Base-by-base conservation (phyloP, 2,113 vertebrate species). In the Myxocyprinus asiaticus region DNA sequence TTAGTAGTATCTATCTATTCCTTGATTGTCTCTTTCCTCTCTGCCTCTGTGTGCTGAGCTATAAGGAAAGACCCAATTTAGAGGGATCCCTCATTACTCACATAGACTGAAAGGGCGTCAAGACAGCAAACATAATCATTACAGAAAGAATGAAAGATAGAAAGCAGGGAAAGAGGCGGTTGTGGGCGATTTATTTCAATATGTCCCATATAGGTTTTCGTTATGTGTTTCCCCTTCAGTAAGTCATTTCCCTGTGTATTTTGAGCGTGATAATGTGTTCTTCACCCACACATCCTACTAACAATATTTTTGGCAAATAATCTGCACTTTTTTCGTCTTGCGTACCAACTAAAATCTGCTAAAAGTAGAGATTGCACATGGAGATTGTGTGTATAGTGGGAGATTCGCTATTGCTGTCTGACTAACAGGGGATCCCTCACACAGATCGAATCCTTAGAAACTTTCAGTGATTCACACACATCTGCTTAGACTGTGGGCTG, bases 81-180 rank as follows among this genome's bases (percentile, higher is more conserved):
- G 12, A 81, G 79, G 83, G 53, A 79, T 84, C 79, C 83, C 83
- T 84, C 79, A 84, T 84, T 84, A 84, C 58, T 84, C 83, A 84
- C 59, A 42, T 8, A 69, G 5, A 9, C 55, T 63, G 73, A 48
- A 50, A 79, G 22, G 67, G 65, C 47, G 48, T 67, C 11, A 8
- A 70, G 59, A 61, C 66, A 62, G 53, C 63, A 81, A 77, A 78
- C 79, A 74, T 7, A 78, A 78, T 67, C 64, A 42, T 74, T 78
- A 81, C 82, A 12, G 83, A 84, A 78, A 81, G 50, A 83, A 53
- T 53, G 63, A 81, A 81, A 55, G 59, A 68, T 33, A 33, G 22
- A 17, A 50, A 67, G 77, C 62, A 66, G 22, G 47, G 73, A 62
- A 64, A 53, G 71, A 63, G 5, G 48, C 53, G 51, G 59, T 10